Evolutionary conservation across 2,888 invertebrate species (phyloP).

Genomic region (Acanthosepion lycidas): DNA sequence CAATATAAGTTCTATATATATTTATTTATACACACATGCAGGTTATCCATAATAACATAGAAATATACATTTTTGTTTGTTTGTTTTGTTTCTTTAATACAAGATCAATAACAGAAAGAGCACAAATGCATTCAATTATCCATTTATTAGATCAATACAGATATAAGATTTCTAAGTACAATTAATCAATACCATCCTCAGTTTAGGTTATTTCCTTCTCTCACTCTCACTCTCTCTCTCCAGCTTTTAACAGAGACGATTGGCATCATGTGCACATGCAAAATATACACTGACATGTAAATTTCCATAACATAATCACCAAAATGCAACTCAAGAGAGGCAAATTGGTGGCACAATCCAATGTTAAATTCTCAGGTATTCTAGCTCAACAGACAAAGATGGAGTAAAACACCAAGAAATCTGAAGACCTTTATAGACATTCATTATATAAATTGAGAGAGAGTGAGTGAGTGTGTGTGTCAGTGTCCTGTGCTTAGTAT

Average conservation of each 20-base stretch:
- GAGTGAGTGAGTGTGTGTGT: too few species aligned
- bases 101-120: background rate
- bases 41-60: background rate
- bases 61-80: background rate
- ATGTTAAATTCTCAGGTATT: too few species aligned
- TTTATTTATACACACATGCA: background rate
- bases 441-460: too few species aligned
- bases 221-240: background rate
- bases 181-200: background rate
- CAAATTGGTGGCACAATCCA: too few species aligned
- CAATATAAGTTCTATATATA: background rate
- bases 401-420: too few species aligned
- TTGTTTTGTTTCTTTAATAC: background rate
- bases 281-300: too few species aligned
- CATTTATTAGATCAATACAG: background rate
- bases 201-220: background rate
- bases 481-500: too few species aligned
- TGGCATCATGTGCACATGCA: background rate
- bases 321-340: too few species aligned
- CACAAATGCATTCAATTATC: slow-evolving; percentile 20
- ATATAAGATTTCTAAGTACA: slow-evolving; percentile 33
- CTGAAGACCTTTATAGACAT: too few species aligned
- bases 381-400: too few species aligned
- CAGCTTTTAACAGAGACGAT: background rate
- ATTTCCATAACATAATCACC: too few species aligned